Evolutionary conservation across 2,113 vertebrate genomes (phyloP).

Genomic region (Amblyornis subalaris): DNA sequence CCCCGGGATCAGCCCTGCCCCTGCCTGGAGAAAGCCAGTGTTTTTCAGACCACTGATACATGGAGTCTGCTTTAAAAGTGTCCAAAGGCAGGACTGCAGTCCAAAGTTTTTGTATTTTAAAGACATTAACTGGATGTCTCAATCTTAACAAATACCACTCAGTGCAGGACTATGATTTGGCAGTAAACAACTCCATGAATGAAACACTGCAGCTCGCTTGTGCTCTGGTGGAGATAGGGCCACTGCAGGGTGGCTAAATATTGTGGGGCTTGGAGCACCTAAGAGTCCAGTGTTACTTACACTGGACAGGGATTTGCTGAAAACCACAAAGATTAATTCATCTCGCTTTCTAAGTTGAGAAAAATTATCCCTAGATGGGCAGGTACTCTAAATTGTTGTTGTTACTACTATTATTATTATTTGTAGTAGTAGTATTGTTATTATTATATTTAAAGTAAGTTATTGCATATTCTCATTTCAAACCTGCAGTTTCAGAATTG

Average conservation of each 20-base stretch:
- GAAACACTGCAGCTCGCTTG: neutral
- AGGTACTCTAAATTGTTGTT: neutral
- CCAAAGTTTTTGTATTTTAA: neutral
- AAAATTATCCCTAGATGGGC: neutral
- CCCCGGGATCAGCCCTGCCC: neutral
- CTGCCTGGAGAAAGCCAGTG: neutral
- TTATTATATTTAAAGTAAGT: neutral
- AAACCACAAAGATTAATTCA: neutral
- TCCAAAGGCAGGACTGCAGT: neutral
- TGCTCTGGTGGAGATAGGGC: neutral
- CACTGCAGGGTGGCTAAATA: neutral
- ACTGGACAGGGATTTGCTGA: neutral
- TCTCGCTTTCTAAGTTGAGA: neutral
- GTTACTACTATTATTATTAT: rapidly evolving
- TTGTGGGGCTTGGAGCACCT: neutral
- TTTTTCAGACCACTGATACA: neutral
- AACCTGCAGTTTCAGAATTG: neutral
- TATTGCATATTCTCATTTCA: neutral
- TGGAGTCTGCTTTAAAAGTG: neutral
- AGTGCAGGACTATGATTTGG: neutral
- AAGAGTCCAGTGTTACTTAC: neutral
- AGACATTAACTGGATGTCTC: neutral
- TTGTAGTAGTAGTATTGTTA: neutral
- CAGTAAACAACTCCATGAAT: rapidly evolving
- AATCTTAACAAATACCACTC: neutral